Base-by-base conservation (phyloP, 1,140 invertebrate genomes). In the Drosophila parabipectinata region DNA sequence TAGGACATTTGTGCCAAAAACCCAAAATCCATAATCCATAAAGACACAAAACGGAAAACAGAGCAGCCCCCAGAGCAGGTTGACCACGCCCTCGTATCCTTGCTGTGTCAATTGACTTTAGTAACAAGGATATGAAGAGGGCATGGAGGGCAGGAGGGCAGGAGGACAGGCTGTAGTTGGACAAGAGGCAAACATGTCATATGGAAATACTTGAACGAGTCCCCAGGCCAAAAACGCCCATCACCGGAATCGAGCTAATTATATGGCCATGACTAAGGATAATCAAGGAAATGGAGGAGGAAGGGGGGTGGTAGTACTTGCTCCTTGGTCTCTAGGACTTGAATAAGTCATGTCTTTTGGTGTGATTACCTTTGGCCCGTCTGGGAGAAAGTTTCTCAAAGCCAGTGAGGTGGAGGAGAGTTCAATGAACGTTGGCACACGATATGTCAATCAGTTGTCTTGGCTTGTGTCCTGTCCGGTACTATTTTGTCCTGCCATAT, bases 21-120 rank as follows among this genome's bases (percentile, higher is more conserved):
- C 34, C 34, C 34, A 37, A 37, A 37, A 37, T 37, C 34, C 34
- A 37, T 37, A 37, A 37, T 37, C 34, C 34, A 37, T 37, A 37
- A 37, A 37, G 34, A 37, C 34, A 37, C 34, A 37, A 37, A 37
- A 37, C 34, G 34, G 34, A 37, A 37, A 37, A 37, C 32, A 10
- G 9, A 8, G 7, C 7, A 9, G 30, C 30, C 30, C 7, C 7
- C 7, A 18, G 18, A 18, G 21, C 21, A 21, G 32, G 8, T 32
- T 37, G 34, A 10, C 34, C 34, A 37, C 34, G 34, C 34, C 34
- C 12, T 10, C 34, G 0, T 37, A 12, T 37, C 10, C 26, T 28
- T 12, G 34, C 34, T 37, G 34, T 37, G 34, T 37, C 34, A 37
- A 37, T 37, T 37, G 34, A 10, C 34, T 12, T 37, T 37, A 37